Conservation (phyloP, 2,888 invertebrate species). For the Cataglyphis cursor region DNA sequence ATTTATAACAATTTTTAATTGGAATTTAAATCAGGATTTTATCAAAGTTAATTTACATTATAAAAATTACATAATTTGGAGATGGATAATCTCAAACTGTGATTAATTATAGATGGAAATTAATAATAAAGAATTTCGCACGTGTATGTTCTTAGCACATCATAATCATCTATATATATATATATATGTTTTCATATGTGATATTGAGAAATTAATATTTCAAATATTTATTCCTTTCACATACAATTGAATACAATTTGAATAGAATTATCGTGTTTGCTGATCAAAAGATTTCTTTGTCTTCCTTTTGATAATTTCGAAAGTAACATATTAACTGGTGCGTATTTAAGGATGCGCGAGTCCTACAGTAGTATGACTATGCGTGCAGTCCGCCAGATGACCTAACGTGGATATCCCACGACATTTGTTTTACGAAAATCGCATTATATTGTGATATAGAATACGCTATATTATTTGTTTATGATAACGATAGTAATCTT, state of each 20-base stretch:
- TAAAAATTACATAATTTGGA: too few relatives aligned
- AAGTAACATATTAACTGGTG: neutral
- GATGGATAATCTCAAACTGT: too few relatives aligned
- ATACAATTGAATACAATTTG: too few relatives aligned
- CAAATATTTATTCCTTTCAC: neutral
- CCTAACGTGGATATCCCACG: neutral
- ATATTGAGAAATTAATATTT: neutral
- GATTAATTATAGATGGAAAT: too few relatives aligned
- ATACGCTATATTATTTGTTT: neutral
- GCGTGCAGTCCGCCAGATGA: constrained; percentile 7
- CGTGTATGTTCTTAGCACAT: neutral
- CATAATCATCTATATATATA: neutral
- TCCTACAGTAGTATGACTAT: constrained; percentile 27
- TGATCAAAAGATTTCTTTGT: neutral
- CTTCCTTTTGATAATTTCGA: neutral
- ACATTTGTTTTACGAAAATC: neutral
- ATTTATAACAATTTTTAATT: too few relatives aligned
- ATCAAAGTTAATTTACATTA: too few relatives aligned
- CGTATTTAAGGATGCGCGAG: neutral
- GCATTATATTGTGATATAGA: neutral
- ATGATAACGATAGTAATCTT: neutral
- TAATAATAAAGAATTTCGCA: neutral
- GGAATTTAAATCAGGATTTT: too few relatives aligned
- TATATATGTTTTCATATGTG: neutral
- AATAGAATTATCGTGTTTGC: neutral